phyloP scores from a whole-genome alignment of 2,113 vertebrate species.

The Tetrax tetrax region DNA sequence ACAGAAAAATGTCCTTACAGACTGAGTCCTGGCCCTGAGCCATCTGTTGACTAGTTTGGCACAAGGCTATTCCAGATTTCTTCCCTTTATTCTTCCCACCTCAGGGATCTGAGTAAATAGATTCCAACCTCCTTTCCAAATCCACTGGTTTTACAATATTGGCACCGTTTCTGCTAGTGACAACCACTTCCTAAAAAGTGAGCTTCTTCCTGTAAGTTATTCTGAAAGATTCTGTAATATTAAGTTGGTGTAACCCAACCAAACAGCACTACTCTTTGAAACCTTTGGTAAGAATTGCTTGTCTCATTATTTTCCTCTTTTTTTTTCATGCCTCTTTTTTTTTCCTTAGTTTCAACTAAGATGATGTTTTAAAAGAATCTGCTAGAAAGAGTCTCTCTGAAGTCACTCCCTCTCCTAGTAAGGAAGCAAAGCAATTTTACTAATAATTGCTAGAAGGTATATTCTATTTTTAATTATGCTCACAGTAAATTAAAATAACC shows the following conservation, averaged over 20 bases:
- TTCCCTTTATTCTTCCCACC: neutral
- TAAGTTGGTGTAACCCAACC: neutral
- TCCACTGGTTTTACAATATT: neutral
- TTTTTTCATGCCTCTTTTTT: neutral
- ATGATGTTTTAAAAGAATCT: neutral
- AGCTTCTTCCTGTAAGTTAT: neutral
- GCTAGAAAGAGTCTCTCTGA: neutral
- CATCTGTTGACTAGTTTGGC: conserved; percentile 3
- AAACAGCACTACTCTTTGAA: neutral
- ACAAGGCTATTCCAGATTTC: neutral
- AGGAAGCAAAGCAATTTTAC: neutral
- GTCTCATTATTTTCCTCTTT: neutral
- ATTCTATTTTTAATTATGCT: neutral
- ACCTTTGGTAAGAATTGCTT: neutral
- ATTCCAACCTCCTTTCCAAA: neutral
- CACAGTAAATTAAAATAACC: neutral
- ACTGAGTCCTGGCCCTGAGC: neutral
- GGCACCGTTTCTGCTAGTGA: neutral
- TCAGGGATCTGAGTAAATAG: neutral
- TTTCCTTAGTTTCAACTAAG: neutral
- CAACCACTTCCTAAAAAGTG: neutral
- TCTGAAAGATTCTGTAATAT: neutral
- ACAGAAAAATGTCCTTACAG: neutral
- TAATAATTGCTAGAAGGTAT: neutral
- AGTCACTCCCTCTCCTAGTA: neutral